Base-by-base conservation (phyloP, 53 echinoderm and acorn worm genomes). In the Arbacia lixula region DNA sequence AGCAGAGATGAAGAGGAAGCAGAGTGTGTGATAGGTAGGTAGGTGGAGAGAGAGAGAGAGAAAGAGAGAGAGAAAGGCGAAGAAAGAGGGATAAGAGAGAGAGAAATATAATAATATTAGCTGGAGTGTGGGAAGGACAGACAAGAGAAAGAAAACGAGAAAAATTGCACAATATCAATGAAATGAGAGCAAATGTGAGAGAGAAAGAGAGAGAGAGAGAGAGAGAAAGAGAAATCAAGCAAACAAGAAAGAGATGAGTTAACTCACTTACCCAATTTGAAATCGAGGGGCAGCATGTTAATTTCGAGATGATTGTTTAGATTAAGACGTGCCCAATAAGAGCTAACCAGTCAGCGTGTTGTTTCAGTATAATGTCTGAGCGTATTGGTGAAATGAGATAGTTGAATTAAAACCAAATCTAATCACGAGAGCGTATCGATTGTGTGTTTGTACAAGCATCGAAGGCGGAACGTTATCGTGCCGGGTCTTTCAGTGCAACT, bases 341-440 rank as follows among this genome's bases (percentile, higher is more conserved):
- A 19, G 36, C 32, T 67, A 37, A 67, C 20, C 25, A 39, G 16
- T 26, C 27, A 20, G 5, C 3, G 12, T 69, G 69, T 69, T 69
- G 43, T 69, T 39, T 14, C 42, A 69, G 69, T 26, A 43, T 69
- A n/a, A 69, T 69, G 69, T 43, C 42, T 2, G 19, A 21, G 12
- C 43, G 66, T 39, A 36, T 66, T 42, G 42, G 69, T 69, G 69
- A 69, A 69, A 69, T 69, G 40, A 69, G 69, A 69, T 69, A 69
- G 69, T 43, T 69, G 69, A 69, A 69, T 69, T 69, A 69, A 69
- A 69, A 43, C 16, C 41, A 69, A 69, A 69, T 69, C 69, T 16
- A 69, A 69, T 69, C 69, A 41, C 69, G 69, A 41, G 27, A 16
- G 2, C 38, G 69, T 69, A 69, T 69, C 43, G 69, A 69, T 69